Base-by-base conservation (phyloP, 1,140 invertebrate species). In the Drosophila leontia region DNA sequence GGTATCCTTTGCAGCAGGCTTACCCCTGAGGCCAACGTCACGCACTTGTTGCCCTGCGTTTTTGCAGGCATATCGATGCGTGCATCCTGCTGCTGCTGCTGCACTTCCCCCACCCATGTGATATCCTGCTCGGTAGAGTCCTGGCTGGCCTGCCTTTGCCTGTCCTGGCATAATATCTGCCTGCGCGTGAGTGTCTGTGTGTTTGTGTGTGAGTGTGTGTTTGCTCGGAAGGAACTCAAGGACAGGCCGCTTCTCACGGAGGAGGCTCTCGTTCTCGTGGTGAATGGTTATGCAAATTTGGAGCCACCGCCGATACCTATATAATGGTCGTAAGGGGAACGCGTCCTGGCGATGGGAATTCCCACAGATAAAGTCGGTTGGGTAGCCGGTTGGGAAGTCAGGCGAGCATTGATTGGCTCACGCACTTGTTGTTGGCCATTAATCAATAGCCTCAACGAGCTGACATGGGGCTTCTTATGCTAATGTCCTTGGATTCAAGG, bases 391-490 rank as follows among this genome's bases (percentile, higher is more conserved):
- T 19, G 6, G 19, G 5, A 59, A 34, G 60, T 23, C 3, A 7
- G 58, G 32, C n/a, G 39, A 39, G 53, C 78, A 59, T 75, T 68
- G 78, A 74, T 42, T 61, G 65, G 34, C 82, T 74, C 80, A 87
- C 84, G 84, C 84, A 88, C 84, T 88, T 88, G 84, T 84, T 84
- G 60, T 64, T 53, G 34, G 35, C 57, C 81, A 88, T 88, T 88
- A 88, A 88, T 88, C 84, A 88, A 84, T 88, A 58, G 67, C 19
- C 44, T 26, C 35, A 32, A 45, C 34, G 59, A 61, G 39, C 41
- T 65, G 62, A 64, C 44, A 26, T 39, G 34, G 34, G 64, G 44
- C 48, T 53, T 41, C 47, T 70, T 70, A 70, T 70, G 62, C 62
- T 70, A 86, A 86, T 87, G 83, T 68, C 75, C 44, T 39, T 45